Evolutionary conservation across 2,113 vertebrate species (phyloP).

Genomic region (Marmota monax): DNA sequence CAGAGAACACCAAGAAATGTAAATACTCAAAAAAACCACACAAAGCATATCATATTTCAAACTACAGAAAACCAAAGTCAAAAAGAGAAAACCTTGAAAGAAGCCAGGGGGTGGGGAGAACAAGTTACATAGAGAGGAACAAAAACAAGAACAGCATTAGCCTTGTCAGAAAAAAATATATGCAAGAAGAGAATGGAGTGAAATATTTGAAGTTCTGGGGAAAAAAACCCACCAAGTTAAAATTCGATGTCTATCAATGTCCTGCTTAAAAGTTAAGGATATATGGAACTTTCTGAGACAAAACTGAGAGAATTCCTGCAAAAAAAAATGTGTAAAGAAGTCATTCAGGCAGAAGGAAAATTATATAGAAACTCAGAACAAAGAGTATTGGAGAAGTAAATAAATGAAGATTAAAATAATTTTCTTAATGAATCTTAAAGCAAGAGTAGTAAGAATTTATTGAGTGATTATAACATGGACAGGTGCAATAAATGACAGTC

Average conservation of each 20-base stretch:
- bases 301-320: constrained; percentile 9
- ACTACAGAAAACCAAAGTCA: constrained; percentile 45
- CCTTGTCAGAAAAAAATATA: constrained; percentile 47
- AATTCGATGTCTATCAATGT: constrained; percentile 31
- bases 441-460: background rate
- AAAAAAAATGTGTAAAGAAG: constrained; percentile 21
- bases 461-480: background rate
- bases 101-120: background rate
- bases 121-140: background rate
- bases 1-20: background rate
- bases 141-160: background rate
- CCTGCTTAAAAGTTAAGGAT: constrained; percentile 12
- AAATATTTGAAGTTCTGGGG: background rate
- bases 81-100: constrained; percentile 40
- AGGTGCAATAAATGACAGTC: constrained; percentile 20
- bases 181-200: background rate
- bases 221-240: background rate
- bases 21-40: constrained; percentile 4
- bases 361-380: constrained; percentile 18
- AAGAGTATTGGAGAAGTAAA: constrained; percentile 13
- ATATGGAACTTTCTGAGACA: constrained; percentile 34
- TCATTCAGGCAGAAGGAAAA: constrained; percentile 34
- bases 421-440: constrained; percentile 22
- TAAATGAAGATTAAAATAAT: constrained; percentile 27
- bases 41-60: background rate